phyloP scores from a whole-genome alignment of 2,797 vertebrate genomes.

The Protonibea diacanthus region DNA sequence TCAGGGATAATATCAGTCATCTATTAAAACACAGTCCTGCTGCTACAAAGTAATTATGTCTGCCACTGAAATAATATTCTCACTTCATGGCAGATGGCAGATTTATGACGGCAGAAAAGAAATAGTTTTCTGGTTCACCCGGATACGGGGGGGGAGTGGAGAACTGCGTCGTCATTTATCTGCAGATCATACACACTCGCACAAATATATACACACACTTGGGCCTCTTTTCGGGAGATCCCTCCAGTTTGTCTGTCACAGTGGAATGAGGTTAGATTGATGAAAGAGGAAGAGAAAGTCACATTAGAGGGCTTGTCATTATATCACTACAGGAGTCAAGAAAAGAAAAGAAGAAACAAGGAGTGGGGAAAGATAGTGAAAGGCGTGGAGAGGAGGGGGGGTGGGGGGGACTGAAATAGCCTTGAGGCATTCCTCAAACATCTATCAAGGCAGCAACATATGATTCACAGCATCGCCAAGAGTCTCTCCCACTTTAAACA shows the following conservation, averaged over 20 bases:
- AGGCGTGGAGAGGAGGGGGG: not conserved
- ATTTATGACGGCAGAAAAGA: conserved; percentile 58
- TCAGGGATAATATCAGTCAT: conserved; percentile 33
- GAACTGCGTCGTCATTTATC: conserved; percentile 45
- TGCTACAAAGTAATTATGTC: conserved; percentile 35
- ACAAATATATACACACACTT: conserved; percentile 44
- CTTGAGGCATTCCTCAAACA: conserved; percentile 59
- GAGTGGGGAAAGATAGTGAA: conserved; percentile 29
- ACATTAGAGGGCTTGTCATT: conserved; percentile 51
- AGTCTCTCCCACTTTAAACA: conserved; percentile 60
- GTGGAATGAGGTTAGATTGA: conserved; percentile 61
- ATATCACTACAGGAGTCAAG: conserved; percentile 32
- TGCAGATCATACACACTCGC: conserved; percentile 39
- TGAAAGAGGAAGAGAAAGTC: conserved; percentile 61
- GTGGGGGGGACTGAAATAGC: conserved; percentile 42
- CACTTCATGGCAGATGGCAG: conserved; percentile 33
- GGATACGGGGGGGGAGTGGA: conserved; percentile 21
- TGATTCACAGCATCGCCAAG: conserved; percentile 65
- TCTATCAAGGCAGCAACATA: conserved; percentile 63
- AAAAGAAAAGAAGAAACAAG: conserved; percentile 25
- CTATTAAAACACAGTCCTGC: conserved; percentile 41
- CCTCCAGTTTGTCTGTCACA: conserved; percentile 51
- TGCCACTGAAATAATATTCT: conserved; percentile 30
- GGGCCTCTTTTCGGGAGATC: conserved; percentile 44
- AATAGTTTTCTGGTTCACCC: conserved; percentile 46